These are phyloP conservation scores for Edolisoma coerulescens DNA, from an alignment of 2,113 vertebrate genomes.

Conservation along the genomic window DNA sequence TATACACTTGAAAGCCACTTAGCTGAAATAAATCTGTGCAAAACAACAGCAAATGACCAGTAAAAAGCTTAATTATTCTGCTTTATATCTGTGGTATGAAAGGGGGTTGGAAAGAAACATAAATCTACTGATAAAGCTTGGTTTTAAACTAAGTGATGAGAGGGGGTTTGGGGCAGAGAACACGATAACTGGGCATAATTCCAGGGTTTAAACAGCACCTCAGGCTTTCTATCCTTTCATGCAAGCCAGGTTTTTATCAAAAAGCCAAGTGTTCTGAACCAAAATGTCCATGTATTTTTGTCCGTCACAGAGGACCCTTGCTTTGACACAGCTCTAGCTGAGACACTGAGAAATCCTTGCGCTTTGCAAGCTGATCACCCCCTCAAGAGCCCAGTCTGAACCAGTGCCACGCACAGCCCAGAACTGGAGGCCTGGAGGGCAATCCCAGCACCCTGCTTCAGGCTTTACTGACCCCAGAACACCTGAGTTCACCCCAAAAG, in stretches of 20 bases:
- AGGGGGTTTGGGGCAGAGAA: not conserved
- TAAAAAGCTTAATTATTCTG: constrained; percentile 32
- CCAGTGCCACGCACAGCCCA: fast-evolving
- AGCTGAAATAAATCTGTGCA: constrained; percentile 20
- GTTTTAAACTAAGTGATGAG: not conserved
- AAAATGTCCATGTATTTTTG: not conserved
- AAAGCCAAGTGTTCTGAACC: not conserved
- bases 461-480: not conserved
- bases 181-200: not conserved
- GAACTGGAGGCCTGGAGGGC: not conserved
- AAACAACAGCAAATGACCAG: constrained; percentile 45
- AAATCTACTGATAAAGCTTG: not conserved
- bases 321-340: not conserved
- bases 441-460: not conserved
- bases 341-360: not conserved
- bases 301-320: not conserved
- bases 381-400: not conserved
- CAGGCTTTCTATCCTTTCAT: not conserved
- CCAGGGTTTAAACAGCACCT: not conserved
- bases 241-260: not conserved
- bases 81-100: not conserved
- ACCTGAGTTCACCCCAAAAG: not conserved
- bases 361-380: fast-evolving
- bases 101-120: not conserved
- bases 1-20: constrained; percentile 10